Evolutionary conservation across 2,888 invertebrate species (phyloP), one percentile per base, ranked within the genome.

Genomic region (Acrocyrtus sp.): DNA sequence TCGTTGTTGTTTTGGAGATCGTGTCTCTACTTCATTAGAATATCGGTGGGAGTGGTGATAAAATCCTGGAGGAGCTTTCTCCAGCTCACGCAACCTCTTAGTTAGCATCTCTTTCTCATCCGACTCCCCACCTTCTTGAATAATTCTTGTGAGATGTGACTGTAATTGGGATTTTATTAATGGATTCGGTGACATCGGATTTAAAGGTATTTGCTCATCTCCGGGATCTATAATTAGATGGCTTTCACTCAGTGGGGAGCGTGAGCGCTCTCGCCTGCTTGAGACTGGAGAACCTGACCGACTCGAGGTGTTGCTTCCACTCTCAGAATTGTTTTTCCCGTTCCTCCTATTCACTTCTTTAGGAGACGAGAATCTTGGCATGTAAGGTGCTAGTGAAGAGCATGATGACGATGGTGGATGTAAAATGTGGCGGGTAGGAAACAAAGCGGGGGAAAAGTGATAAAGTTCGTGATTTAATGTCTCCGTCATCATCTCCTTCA

Each of bases 221-320:
- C 65, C 65, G 26, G 65, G 72, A 29, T 72, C 72, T 12, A 72
- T 66, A 10, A 66, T 72, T 21, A 51, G 34, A 47, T 67, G 73
- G 41, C 62, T 56, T 69, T 69, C 69, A 22, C 62, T 26, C 22
- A 21, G 17, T 15, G 69, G 69, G 6, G 69, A 69, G 21, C 56
- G 54, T 26, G 61, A 60, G 5, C 53, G 50, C 15, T 48, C 53
- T n/a, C 39, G 15, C 12, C 12, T 58, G 12, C n/a, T n/a, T n/a
- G n/a, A n/a, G n/a, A n/a, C n/a, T 17, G 58, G 58, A 12, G 67
- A 67, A 3, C n/a, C 50, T 0, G 62, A 61, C 1, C 54, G 26
- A 24, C 56, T 48, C 1, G 54, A 56, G 29, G n/a, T 56, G 56
- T 34, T 68, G n/a, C 51, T 60, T 4, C 17, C 45, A 53, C 68